phyloP scores from a whole-genome alignment of 2,797 vertebrate species.

The Enteromius unitaeniatus region DNA sequence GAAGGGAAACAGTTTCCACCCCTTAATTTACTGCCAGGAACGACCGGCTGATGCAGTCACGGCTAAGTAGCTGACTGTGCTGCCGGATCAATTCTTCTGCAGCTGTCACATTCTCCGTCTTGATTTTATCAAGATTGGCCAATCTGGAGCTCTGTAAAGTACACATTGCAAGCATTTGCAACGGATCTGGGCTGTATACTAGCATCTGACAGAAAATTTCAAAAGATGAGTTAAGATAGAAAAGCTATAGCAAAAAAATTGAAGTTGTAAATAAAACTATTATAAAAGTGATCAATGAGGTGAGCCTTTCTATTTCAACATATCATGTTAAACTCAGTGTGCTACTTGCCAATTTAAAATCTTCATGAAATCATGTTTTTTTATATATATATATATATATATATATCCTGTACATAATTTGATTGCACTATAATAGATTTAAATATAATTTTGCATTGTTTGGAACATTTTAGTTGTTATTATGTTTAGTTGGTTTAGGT shows the following conservation, averaged over 20 bases:
- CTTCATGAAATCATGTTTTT: background rate
- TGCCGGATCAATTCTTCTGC: conserved; percentile 50
- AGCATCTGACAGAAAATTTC: background rate
- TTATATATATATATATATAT: no score
- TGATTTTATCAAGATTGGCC: conserved; percentile 38
- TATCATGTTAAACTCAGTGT: background rate
- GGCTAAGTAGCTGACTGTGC: conserved; percentile 45
- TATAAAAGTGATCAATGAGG: background rate
- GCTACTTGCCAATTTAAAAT: background rate
- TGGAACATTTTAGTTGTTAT: no score
- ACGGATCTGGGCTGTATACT: background rate
- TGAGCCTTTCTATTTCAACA: background rate
- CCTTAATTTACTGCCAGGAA: conserved; percentile 48
- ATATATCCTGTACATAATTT: background rate
- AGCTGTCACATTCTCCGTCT: conserved; percentile 38
- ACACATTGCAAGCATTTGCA: background rate
- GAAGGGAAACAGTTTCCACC: conserved; percentile 46
- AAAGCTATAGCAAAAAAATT: background rate
- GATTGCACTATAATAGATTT: background rate
- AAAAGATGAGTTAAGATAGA: background rate
- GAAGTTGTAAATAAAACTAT: background rate
- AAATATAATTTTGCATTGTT: background rate
- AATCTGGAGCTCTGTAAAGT: conserved; percentile 21
- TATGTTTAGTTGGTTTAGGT: no score
- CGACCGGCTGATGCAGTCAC: conserved; percentile 35